These are phyloP conservation scores for Prochilodus magdalenae DNA, from an alignment of 2,113 vertebrate genomes.

Conservation along the genomic window DNA sequence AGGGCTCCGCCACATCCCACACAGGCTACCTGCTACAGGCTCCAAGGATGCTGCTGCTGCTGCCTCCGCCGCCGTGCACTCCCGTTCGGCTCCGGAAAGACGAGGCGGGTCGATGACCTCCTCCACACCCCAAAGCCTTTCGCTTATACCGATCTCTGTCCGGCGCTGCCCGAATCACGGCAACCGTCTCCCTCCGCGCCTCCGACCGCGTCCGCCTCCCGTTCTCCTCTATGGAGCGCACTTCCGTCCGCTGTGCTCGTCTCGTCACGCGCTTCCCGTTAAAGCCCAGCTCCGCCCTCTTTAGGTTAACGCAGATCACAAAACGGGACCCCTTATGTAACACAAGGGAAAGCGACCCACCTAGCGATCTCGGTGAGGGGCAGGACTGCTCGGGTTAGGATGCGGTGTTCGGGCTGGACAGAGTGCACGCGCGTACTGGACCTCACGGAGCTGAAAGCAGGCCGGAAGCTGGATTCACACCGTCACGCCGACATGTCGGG, in stretches of 20 bases:
- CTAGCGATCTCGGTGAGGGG: too few species aligned
- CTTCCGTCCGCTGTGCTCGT: conserved; percentile 39
- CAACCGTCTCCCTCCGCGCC: neutral
- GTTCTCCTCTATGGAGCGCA: conserved; percentile 30
- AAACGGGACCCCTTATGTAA: neutral
- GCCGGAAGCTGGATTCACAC: too few species aligned
- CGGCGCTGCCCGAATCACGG: neutral
- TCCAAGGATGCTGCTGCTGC: conserved; percentile 19
- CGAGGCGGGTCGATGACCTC: neutral
- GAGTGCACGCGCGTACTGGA: too few species aligned
- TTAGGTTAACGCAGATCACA: neutral
- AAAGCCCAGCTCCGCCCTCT: neutral
- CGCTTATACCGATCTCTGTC: neutral
- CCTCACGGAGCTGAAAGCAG: too few species aligned
- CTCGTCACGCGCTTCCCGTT: conserved; percentile 34
- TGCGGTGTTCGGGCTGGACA: too few species aligned
- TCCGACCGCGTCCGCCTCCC: conserved; percentile 23
- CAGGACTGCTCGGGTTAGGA: too few species aligned
- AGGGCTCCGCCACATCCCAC: neutral
- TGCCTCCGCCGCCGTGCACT: neutral
- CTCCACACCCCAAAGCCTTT: neutral
- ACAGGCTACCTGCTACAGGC: conserved; percentile 18
- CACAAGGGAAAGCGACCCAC: too few species aligned
- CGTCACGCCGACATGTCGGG: too few species aligned
- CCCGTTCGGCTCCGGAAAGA: neutral